Evolutionary conservation across 2,113 vertebrate species (phyloP).

Genomic region (Zosterops japonicus): DNA sequence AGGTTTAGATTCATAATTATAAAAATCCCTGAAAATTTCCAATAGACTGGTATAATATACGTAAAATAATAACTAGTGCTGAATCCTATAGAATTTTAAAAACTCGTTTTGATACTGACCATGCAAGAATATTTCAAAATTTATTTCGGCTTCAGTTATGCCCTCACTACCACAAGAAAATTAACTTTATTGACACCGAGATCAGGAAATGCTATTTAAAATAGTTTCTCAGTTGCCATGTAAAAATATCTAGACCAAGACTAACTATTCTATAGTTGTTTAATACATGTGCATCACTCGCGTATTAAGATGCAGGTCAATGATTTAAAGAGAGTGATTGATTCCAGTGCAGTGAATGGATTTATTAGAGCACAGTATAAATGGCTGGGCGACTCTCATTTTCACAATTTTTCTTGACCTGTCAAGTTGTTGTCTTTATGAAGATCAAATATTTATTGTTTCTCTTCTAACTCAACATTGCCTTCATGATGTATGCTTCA

Average conservation of each 20-base stretch:
- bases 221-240: background rate
- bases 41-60: background rate
- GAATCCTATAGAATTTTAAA: background rate
- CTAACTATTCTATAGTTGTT: background rate
- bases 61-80: background rate
- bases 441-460: conserved; percentile 15
- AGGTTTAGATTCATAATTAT: background rate
- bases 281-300: background rate
- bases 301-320: background rate
- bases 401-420: background rate
- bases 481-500: background rate
- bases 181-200: background rate
- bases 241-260: background rate
- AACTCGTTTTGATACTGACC: background rate
- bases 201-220: background rate
- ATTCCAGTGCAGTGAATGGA: background rate
- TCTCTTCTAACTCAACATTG: background rate
- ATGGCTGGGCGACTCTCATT: background rate
- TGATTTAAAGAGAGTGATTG: background rate
- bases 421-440: background rate
- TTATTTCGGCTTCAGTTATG: background rate
- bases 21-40: background rate
- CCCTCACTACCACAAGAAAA: background rate
- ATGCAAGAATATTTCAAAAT: background rate
- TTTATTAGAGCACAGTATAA: background rate